These are phyloP conservation scores for Muscidifurax raptorellus DNA, from an alignment of 1,140 invertebrate species.

Conservation along the genomic window DNA sequence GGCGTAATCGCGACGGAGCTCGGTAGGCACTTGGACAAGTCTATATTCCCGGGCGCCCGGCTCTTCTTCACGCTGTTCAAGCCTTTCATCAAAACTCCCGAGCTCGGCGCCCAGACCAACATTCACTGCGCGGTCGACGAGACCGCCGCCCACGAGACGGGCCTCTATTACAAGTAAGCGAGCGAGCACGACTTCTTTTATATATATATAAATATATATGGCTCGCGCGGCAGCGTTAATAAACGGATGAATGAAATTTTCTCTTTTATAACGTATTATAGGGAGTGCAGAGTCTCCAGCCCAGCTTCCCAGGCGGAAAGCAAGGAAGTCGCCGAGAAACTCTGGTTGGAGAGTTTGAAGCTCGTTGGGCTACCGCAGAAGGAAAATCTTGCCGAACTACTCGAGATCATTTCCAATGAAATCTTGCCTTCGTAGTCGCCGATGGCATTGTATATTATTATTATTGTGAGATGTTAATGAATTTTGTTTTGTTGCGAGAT, in stretches of 20 bases:
- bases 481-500: too few relatives aligned
- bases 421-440: neutral
- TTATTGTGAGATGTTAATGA: too few relatives aligned
- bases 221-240: too few relatives aligned
- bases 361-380: slow-evolving; percentile 74
- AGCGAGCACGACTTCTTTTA: neutral
- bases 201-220: neutral
- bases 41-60: slow-evolving; percentile 70
- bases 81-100: slow-evolving; percentile 78
- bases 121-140: slow-evolving; percentile 87
- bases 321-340: slow-evolving; percentile 76
- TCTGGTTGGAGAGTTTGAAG: slow-evolving; percentile 85
- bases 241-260: too few relatives aligned
- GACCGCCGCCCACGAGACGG: slow-evolving; percentile 79
- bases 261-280: too few relatives aligned
- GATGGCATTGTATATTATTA: too few relatives aligned
- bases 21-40: slow-evolving; percentile 80
- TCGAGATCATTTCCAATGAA: slow-evolving; percentile 52
- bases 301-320: slow-evolving; percentile 60
- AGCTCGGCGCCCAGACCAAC: slow-evolving; percentile 87
- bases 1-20: slow-evolving; percentile 86
- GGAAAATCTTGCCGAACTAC: slow-evolving; percentile 59
- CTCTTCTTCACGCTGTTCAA: slow-evolving; percentile 61
- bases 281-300: neutral
- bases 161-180: slow-evolving; percentile 79